These are phyloP conservation scores for Cyphomyrmex costatus DNA, from an alignment of 1,140 invertebrate species.

Conservation along the genomic window DNA sequence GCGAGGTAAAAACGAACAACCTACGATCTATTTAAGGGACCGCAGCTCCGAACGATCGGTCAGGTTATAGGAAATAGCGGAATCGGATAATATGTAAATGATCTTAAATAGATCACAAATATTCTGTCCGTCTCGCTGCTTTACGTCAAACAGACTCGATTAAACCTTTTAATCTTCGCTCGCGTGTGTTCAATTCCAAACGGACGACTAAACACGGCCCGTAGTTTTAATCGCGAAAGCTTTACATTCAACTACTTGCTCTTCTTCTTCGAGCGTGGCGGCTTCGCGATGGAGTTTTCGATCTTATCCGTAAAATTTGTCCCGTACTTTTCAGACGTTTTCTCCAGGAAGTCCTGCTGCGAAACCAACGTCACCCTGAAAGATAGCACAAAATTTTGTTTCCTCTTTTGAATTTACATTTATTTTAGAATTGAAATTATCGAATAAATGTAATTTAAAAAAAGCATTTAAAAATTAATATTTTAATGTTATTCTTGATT, in stretches of 20 bases:
- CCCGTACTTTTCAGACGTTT: conserved; percentile 78
- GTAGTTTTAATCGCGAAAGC: neutral
- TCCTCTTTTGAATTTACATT: neutral
- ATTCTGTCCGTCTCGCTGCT: conserved; percentile 31
- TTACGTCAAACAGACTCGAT: conserved; percentile 34
- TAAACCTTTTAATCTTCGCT: neutral
- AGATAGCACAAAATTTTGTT: neutral
- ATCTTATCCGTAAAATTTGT: conserved; percentile 80
- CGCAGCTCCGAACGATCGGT: conserved; percentile 3
- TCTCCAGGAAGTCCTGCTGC: conserved; percentile 80
- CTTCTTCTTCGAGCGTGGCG: conserved; percentile 84
- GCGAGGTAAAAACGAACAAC: conserved; percentile 52
- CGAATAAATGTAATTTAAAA: neutral
- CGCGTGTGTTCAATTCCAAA: conserved; percentile 32
- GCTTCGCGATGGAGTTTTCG: conserved; percentile 80
- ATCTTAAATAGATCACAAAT: conserved; percentile 30
- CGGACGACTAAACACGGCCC: conserved; percentile 14
- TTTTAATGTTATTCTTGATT: neutral
- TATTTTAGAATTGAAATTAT: neutral
- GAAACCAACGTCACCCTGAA: conserved; percentile 84
- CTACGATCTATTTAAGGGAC: conserved; percentile 40
- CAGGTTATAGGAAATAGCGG: conserved; percentile 35
- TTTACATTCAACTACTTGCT: conserved; percentile 78
- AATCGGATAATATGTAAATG: conserved; percentile 51
- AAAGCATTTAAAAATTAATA: neutral